These are phyloP conservation scores for Plagodis dolabraria DNA, from an alignment of 2,888 invertebrate species.

Conservation along the genomic window DNA sequence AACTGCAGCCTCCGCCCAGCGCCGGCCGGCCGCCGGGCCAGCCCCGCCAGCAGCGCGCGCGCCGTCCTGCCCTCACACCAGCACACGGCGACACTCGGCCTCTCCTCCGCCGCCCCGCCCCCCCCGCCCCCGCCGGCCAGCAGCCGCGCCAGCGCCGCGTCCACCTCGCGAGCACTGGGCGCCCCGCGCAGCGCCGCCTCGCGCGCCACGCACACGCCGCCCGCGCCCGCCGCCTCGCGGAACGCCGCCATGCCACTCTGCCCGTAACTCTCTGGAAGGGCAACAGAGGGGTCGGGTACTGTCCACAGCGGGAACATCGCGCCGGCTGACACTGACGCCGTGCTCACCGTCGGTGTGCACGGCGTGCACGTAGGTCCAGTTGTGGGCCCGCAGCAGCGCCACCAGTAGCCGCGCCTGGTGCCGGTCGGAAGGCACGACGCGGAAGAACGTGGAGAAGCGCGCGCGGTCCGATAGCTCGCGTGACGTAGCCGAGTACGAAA, in stretches of 20 bases:
- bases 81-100: slow-evolving; percentile 83
- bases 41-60: slow-evolving; percentile 86
- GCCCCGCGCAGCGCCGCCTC: slow-evolving; percentile 64
- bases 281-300: too few relatives aligned
- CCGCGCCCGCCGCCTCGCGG: slow-evolving; percentile 87
- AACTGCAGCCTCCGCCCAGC: slow-evolving; percentile 77
- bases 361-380: slow-evolving; percentile 92
- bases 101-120: slow-evolving; percentile 71
- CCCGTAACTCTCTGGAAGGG: slow-evolving; percentile 87
- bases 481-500: slow-evolving; percentile 89
- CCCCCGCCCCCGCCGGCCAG: slow-evolving; percentile 38
- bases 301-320: neutral
- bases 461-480: slow-evolving; percentile 90
- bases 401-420: slow-evolving; percentile 91
- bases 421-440: slow-evolving; percentile 91
- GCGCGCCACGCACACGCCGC: slow-evolving; percentile 89
- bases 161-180: slow-evolving; percentile 44
- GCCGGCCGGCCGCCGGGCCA: slow-evolving; percentile 57
- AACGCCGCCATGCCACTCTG: slow-evolving; percentile 91
- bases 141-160: slow-evolving; percentile 76
- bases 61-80: slow-evolving; percentile 92
- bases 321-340: too few relatives aligned
- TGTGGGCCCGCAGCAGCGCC: slow-evolving; percentile 87
- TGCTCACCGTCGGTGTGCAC: slow-evolving; percentile 86
- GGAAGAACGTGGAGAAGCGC: slow-evolving; percentile 90